Evolutionary conservation across 1,140 invertebrate species (phyloP), one percentile per base, ranked within the genome.

Genomic region (Gryllus bimaculatus): DNA sequence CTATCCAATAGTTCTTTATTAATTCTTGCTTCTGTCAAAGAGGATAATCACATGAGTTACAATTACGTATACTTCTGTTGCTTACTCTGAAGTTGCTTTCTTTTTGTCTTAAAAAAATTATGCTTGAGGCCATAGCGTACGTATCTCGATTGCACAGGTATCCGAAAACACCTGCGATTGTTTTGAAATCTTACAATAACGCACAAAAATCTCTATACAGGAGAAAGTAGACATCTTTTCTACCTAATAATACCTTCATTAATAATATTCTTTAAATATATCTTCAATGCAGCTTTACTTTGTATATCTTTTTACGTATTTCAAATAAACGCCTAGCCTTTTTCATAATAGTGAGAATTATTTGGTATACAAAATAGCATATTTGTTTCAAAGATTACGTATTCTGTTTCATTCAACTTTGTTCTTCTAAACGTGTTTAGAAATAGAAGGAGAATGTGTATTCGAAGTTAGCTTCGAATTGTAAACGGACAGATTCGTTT

Each of bases 221-320:
- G 54, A 66, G 54, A 66, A 66, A 66, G 54, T 66, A 66, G 54
- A 66, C 54, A 66, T 66, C 54, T 66, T 10, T 66, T 66, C 54
- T 66, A 66, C 10, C 54, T 66, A 66, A 3, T 66, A 66, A 66
- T 66, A 66, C 54, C 18, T 66, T 66, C 18, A 66, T 66, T 66
- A 66, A 66, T 66, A 66, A 66, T 66, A 66, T 66, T 66, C 54
- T 66, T 66, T 66, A 66, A 66, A 66, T 66, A 66, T 66, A 66
- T 66, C 54, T 66, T 66, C 54, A 66, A 66, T 66, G 54, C 54
- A 13, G 54, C 54, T 66, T 66, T 66, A 66, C 10, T 66, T 66
- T 66, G 54, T 66, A 66, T 66, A 18, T 66, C 18, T 66, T 66
- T 18, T 66, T 66, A 66, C 54, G 54, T 66, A 66, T 66, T 66